Percentiles rank a stretch among this genome's conserved stretches.
Conservation (phyloP, 2,113 vertebrate species). For the Propithecus coquereli region DNA sequence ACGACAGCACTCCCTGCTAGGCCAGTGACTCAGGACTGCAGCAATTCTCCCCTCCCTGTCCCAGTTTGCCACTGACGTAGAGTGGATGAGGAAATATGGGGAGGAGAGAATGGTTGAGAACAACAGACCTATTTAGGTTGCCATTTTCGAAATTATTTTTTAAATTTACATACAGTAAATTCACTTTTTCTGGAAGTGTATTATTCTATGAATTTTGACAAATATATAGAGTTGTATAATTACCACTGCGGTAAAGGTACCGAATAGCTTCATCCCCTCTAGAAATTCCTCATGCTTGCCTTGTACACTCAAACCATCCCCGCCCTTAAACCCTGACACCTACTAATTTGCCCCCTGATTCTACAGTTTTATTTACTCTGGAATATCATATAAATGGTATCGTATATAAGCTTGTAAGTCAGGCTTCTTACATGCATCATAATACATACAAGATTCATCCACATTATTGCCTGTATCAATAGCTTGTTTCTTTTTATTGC, state of each 20-base stretch:
- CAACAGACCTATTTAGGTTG: not conserved
- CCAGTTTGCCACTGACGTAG: no score
- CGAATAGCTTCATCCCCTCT: not conserved
- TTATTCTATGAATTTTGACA: not conserved
- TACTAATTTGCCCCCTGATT: not conserved
- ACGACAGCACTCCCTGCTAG: not conserved
- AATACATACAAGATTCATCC: not conserved
- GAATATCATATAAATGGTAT: not conserved
- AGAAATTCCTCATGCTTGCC: not conserved
- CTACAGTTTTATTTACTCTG: not conserved
- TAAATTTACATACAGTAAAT: not conserved
- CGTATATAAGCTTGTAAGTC: not conserved
- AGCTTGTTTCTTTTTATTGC: not conserved
- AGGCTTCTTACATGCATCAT: not conserved
- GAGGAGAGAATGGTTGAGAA: not conserved
- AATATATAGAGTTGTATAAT: not conserved
- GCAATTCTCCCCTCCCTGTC: no score
- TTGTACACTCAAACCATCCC: not conserved
- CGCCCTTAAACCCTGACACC: not conserved
- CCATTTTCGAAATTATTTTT: not conserved
- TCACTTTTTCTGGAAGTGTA: not conserved
- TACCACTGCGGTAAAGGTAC: not conserved
- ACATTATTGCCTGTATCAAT: not conserved
- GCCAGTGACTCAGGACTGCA: not conserved
- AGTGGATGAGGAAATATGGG: not conserved